Base-by-base conservation (phyloP, 2,888 invertebrate genomes). In the Sialis lutaria region DNA sequence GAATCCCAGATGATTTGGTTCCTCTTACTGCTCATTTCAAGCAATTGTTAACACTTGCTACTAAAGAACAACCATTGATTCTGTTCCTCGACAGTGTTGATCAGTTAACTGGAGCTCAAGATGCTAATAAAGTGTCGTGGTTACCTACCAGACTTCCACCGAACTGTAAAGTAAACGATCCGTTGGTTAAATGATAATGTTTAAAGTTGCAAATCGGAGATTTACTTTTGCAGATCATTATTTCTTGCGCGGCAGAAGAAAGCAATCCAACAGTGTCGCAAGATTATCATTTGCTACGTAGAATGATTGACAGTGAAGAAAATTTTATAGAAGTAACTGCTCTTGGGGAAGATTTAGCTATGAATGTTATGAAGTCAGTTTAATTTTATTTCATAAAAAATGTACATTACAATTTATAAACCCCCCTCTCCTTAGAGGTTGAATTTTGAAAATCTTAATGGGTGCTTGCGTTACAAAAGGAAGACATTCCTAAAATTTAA, bases 21-120 rank as follows among this genome's bases (percentile, higher is more conserved):
- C 95, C 95, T 1, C 69, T 97, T 35, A 93, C 93, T 6, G 92
- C 92, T 1, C 87, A 95, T 67, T 93, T 97, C 68, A 97, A 97
- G 67, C 87, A 92, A 55, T 73, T 97, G 42, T 67, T 96, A 49
- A 84, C 86, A 6, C 74, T 84, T 63, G 91, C 91, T 0, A 82
- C 75, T 1, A 65, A 73, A 51, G 82, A 86, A 55, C 88, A 90
- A 58, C 95, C 96, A 0, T 68, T 97, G 41, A 74, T 93, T 0
- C 70, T 98, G 40, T 93, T 92, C 62, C 67, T 98, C 57, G 97
- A 98, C 64, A 95, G 95, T 0, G 88, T 98, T 1, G 97, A 98
- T 68, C 95, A 97, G 64, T 70, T 98, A 44, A 95, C 93, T 6
- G 91, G 90, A 0, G 84, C 90, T 0, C 91, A 92, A 55, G 90